Conservation (phyloP, 2,113 vertebrate genomes). For the Oreochromis aureus region DNA sequence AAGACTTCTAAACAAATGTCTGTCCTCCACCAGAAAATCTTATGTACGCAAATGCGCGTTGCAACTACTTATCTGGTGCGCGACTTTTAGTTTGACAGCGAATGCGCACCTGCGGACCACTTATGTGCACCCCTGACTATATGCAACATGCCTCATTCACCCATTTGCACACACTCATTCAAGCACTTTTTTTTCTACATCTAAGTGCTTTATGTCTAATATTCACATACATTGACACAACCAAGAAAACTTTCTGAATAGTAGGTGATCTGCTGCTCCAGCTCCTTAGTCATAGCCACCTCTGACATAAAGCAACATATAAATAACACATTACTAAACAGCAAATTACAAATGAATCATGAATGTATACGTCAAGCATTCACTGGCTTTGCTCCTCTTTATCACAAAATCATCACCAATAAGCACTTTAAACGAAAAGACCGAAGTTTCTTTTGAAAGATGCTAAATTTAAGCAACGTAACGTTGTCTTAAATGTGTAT, state of each 20-base stretch:
- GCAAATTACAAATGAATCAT: neutral
- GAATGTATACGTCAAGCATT: neutral
- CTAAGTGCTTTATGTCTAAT: neutral
- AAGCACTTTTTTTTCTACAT: neutral
- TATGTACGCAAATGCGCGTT: too few species aligned
- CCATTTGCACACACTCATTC: neutral
- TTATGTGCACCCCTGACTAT: neutral
- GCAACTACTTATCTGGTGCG: too few species aligned
- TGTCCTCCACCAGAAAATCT: too few species aligned
- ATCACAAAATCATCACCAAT: neutral
- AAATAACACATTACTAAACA: neutral
- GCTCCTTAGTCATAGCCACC: neutral
- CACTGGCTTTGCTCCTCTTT: neutral
- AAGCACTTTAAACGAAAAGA: neutral
- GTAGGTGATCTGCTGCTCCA: neutral
- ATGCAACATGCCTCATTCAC: neutral
- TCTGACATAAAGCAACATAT: neutral
- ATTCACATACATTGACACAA: neutral
- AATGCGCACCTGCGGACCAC: too few species aligned
- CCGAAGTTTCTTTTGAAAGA: neutral
- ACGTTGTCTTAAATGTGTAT: neutral
- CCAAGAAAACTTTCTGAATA: neutral
- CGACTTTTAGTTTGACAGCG: too few species aligned
- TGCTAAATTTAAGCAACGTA: neutral
- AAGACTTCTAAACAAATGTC: too few species aligned